Base-by-base conservation (phyloP, 2,113 vertebrate genomes). In the Cariama cristata region DNA sequence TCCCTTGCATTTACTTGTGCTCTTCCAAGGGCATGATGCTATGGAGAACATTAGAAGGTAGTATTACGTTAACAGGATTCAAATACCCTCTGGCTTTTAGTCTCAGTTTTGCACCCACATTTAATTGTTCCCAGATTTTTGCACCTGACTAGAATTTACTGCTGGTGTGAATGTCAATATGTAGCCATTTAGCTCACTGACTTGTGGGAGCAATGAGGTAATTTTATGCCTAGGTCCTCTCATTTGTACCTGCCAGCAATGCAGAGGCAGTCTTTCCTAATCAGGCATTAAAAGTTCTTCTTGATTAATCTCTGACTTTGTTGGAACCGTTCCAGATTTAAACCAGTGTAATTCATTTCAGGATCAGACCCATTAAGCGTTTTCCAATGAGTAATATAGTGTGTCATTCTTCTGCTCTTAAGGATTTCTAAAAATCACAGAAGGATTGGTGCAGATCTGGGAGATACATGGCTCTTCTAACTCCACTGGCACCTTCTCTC, bases 141-240 rank as follows among this genome's bases (percentile, higher is more conserved):
- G 76, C 1, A 6, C 79, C 80, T 88, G 90, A 60, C 86, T 64
- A 2, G 91, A 96, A 96, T 97, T 94, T 96, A 95, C 80, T 88
- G 74, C 77, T 90, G 66, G 62, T 88, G 50, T 0, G 45, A 87
- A 79, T 87, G 91, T 96, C 84, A 91, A 92, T 95, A 94, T 82
- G 71, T 79, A 94, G 89, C 96, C 84, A 55, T 95, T 97, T 97
- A 94, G 86, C 80, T 95, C 94, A 79, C 94, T 96, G 95, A 96
- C 95, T 97, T 95, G 93, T 97, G 95, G 95, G 86, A 93, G 93
- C 95, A 95, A 85, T 97, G 91, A 94, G 89, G 95, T 96, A 96
- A 97, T 97, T 96, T 93, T 95, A 95, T 93, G 84, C 91, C 73
- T 91, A 76, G 89, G 81, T 96, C 94, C 32, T 95, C 53, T 96